phyloP scores from a whole-genome alignment of 2,888 invertebrate species.

The Caenorhabditis sp. region DNA sequence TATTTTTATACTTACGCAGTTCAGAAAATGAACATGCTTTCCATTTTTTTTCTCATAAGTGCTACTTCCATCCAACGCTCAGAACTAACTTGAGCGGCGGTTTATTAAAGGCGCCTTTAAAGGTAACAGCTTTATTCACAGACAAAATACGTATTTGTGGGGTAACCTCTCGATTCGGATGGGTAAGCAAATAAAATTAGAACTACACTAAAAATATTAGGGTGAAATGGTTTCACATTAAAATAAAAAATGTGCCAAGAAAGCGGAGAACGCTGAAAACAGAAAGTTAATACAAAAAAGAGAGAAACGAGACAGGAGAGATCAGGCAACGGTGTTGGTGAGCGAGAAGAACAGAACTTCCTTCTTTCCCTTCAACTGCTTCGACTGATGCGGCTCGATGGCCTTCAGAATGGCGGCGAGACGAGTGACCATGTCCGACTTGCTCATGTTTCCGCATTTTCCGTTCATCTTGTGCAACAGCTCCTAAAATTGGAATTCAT shows the following conservation, averaged over 20 bases:
- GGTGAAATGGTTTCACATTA: no score
- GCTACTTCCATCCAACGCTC: no score
- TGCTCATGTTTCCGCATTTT: constrained; percentile 73
- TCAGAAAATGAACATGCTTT: constrained; percentile 3
- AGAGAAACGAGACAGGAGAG: neutral
- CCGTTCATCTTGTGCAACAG: constrained; percentile 72
- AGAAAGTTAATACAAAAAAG: no score
- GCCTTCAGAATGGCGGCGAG: constrained; percentile 79
- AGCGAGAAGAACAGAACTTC: constrained; percentile 80
- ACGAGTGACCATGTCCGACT: constrained; percentile 77
- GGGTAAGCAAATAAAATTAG: no score
- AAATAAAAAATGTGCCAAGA: neutral
- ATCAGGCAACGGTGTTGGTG: constrained; percentile 63
- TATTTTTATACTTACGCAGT: neutral
- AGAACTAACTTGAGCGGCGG: no score
- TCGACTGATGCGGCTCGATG: constrained; percentile 80
- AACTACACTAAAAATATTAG: no score
- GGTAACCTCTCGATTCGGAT: no score
- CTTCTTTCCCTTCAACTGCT: constrained; percentile 78
- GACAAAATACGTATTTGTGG: no score
- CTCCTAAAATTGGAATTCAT: constrained; percentile 42
- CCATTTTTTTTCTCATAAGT: no score
- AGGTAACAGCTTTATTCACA: no score
- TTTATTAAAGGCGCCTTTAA: no score
- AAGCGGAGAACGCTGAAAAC: neutral